Evolutionary conservation across 2,888 invertebrate genomes (phyloP).

Genomic region (Eutolmus rufibarbis): DNA sequence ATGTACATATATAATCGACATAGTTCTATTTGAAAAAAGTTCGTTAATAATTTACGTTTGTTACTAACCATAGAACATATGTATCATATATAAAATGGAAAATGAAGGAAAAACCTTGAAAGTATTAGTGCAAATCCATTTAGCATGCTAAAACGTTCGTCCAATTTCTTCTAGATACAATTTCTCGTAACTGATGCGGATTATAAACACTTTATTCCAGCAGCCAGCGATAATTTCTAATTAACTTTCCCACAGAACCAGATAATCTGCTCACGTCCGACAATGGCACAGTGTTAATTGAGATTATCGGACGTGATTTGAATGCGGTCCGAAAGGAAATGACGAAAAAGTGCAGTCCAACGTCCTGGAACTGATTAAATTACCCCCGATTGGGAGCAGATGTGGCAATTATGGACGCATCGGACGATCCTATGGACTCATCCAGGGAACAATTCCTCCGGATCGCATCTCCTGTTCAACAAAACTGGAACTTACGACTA

Average conservation of each 20-base stretch:
- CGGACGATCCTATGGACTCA: background rate
- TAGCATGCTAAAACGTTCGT: background rate
- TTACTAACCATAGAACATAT: too few species aligned
- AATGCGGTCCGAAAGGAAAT: background rate
- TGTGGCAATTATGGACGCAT: conserved; percentile 1
- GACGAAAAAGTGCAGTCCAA: conserved; percentile 31
- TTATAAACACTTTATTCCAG: conserved; percentile 26
- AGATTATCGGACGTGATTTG: conserved; percentile 33
- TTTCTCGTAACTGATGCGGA: background rate
- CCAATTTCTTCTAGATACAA: background rate
- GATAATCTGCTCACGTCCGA: conserved; percentile 27
- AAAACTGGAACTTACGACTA: background rate
- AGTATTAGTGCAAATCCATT: background rate
- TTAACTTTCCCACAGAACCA: conserved; percentile 11
- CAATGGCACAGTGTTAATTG: conserved; percentile 29
- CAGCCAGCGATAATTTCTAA: conserved; percentile 14
- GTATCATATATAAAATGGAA: background rate
- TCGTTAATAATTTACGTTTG: too few species aligned
- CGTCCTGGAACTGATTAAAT: conserved; percentile 20
- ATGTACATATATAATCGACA: too few species aligned
- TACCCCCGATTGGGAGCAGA: conserved; percentile 5
- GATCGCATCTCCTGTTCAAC: background rate
- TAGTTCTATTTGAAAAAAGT: too few species aligned
- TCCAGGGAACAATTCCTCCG: background rate
- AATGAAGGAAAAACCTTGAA: background rate